Conservation (phyloP, 2,888 invertebrate species). For the Apamea sordens region DNA sequence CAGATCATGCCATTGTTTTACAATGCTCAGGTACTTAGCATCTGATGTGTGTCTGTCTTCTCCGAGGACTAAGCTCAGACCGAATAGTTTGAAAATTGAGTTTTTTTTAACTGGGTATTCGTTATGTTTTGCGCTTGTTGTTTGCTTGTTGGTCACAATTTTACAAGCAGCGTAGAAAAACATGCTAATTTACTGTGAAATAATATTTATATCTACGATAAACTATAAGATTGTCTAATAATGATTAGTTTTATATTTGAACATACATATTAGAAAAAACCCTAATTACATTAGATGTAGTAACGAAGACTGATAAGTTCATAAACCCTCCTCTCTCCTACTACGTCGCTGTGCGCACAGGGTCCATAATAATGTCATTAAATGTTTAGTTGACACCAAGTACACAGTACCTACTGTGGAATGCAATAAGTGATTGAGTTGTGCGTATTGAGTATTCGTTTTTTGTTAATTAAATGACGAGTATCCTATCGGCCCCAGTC, state of each 20-base stretch:
- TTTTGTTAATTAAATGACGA: background rate
- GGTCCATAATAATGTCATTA: background rate
- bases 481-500: background rate
- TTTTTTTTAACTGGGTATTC: background rate
- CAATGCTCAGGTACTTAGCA: slow-evolving; percentile 10
- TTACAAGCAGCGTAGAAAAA: too few species aligned
- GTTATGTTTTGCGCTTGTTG: background rate
- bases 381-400: background rate
- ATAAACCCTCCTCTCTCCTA: background rate
- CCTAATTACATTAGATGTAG: background rate
- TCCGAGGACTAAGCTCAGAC: background rate
- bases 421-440: background rate
- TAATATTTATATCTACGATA: background rate
- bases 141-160: too few species aligned
- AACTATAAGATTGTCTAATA: background rate
- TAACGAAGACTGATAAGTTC: background rate
- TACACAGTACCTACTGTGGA: background rate
- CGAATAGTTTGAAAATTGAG: background rate
- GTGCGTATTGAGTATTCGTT: background rate
- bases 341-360: background rate
- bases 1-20: background rate
- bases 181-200: background rate
- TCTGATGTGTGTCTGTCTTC: background rate
- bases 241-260: background rate
- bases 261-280: background rate